Evolutionary conservation across 2,888 invertebrate species (phyloP), one percentile per base, ranked within the genome.

Genomic region (Idaea dimidiata): DNA sequence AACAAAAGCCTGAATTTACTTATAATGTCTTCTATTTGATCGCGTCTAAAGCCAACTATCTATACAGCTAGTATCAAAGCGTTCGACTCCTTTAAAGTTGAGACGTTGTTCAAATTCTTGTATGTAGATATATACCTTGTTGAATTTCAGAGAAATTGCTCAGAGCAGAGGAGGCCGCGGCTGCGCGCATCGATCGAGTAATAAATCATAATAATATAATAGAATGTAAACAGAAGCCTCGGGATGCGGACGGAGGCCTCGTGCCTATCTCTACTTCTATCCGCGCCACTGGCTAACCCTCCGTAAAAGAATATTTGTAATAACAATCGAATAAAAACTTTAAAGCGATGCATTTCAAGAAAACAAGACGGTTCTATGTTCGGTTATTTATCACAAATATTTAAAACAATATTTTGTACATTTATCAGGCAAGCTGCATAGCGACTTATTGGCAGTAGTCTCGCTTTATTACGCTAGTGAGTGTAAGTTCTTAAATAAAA

Each of bases 151-250:
- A 75, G 77, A 87, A 88, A 89, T 88, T 84, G 83, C 80, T 68
- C 74, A 76, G 81, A 70, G 18, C 66, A 73, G 75, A 70, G 67
- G 74, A 72, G 62, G 72, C 70, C 73, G 68, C 74, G 70, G 72
- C 74, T 77, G 74, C 80, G 78, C 76, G 78, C 85, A 84, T 87
- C 89, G 88, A 91, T 90, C 87, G 83, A 89, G 88, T 78, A 86
- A 90, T 89, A 89, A 90, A 90, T 91, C 88, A 90, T 86, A 84
- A 86, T 86, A 86, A 87, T 87, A 88, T 88, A 87, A 90, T 89
- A 86, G 84, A 87, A 86, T 83, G 86, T 88, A 89, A 89, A 89
- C 88, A 88, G 83, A 77, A 77, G 74, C 75, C 79, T 72, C 70
- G 73, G 68, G 74, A n/a, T n/a, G n/a, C n/a, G n/a, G n/a, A 76